Evolutionary conservation across 2,113 vertebrate genomes (phyloP), one percentile per base, ranked within the genome.

Genomic region (Carettochelys insculpta): DNA sequence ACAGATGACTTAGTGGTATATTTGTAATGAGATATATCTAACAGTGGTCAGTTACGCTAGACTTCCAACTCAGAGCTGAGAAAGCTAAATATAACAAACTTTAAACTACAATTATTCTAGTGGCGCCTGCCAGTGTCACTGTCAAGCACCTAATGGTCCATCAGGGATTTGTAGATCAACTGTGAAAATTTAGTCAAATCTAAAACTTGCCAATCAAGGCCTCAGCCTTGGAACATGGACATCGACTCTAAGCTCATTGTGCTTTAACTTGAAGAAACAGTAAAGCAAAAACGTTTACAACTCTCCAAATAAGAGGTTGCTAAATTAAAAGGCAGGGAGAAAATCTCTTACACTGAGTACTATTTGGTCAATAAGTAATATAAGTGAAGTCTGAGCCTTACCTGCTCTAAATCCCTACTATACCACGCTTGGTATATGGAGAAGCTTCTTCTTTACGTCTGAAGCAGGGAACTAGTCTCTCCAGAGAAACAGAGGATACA

Each of bases 141-240:
- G 80, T 84, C 94, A 96, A 97, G 94, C 92, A 95, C 89, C 92
- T 97, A 96, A 95, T 96, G 96, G 94, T 94, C 94, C 95, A 95
- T 80, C 29, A 12, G 90, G 95, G 96, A 97, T 97, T 97, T 97
- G 95, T 97, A 94, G 94, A 95, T 97, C 96, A 97, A 95, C 96
- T 97, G 96, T 97, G 96, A 97, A 97, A 97, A 95, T 97, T 94
- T 94, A 94, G 81, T 93, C 95, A 73, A 91, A 95, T 94, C 82
- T 95, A 95, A 95, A 96, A 96, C 94, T 95, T 96, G 96, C 94
- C 95, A 97, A 94, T 96, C 96, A 97, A 94, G 89, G 80, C 87
- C 81, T 86, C 3, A 1, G 90, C 92, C 90, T 94, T 84, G 78
- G 77, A 91, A 89, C 81, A 54, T 91, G 43, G 94, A 85, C 86